These are phyloP conservation scores for Zaprionus capensis DNA, from an alignment of 1,140 invertebrate genomes.

Conservation along the genomic window DNA sequence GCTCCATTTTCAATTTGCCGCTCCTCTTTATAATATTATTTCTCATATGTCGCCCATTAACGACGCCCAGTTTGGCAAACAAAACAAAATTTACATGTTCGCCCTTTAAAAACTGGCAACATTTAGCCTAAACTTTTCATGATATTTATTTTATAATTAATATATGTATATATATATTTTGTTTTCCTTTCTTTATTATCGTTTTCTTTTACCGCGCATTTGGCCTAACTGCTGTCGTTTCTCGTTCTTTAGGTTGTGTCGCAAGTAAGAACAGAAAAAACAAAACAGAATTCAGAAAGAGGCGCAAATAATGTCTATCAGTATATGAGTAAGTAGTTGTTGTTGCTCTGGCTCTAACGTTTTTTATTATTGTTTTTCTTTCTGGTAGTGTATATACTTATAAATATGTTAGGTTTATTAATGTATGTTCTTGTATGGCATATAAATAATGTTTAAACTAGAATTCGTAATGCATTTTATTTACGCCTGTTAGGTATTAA, in stretches of 20 bases:
- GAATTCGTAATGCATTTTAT: slow-evolving; percentile 59
- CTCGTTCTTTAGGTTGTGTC: slow-evolving; percentile 22
- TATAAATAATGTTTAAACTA: slow-evolving; percentile 80
- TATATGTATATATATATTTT: slow-evolving; percentile 26
- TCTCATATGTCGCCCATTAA: slow-evolving; percentile 50
- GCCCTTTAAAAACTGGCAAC: slow-evolving; percentile 59
- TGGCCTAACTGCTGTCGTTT: slow-evolving; percentile 43
- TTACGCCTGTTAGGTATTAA: slow-evolving; percentile 68
- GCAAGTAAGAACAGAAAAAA: not conserved
- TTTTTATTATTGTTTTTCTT: slow-evolving; percentile 57
- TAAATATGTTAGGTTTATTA: slow-evolving; percentile 68
- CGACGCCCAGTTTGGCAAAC: slow-evolving; percentile 73
- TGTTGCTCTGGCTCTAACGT: slow-evolving; percentile 48
- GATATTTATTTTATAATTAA: slow-evolving; percentile 45
- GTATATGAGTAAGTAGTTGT: slow-evolving; percentile 52
- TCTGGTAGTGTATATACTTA: slow-evolving; percentile 57
- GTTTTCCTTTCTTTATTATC: slow-evolving; percentile 44
- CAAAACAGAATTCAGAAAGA: slow-evolving; percentile 31
- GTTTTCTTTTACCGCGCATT: slow-evolving; percentile 41
- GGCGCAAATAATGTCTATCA: slow-evolving; percentile 50
- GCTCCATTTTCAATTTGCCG: slow-evolving; percentile 36
- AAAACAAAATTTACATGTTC: slow-evolving; percentile 72
- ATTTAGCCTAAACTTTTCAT: slow-evolving; percentile 60
- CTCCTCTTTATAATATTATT: slow-evolving; percentile 36
- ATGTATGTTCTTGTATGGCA: slow-evolving; percentile 70